These are phyloP conservation scores for Alectoris magna DNA, from an alignment of 2,797 vertebrate species.

Conservation along the genomic window DNA sequence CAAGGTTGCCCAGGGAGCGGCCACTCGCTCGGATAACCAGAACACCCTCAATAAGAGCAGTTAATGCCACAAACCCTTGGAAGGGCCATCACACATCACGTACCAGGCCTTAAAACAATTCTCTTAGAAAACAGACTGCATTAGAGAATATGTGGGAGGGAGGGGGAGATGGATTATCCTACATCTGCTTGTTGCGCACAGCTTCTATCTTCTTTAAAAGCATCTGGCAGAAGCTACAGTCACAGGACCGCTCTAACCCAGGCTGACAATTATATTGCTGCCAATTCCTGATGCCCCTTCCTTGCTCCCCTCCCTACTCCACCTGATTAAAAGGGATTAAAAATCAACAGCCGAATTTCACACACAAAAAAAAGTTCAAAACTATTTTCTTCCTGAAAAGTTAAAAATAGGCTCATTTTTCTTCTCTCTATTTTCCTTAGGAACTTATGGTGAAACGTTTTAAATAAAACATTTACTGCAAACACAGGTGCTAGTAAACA, in stretches of 20 bases:
- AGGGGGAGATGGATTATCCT: background rate
- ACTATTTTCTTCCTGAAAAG: slow-evolving; percentile 18
- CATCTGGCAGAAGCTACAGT: background rate
- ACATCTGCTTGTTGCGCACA: background rate
- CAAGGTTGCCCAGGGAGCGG: background rate
- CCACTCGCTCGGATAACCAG: background rate
- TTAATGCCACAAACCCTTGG: background rate
- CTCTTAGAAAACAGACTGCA: background rate
- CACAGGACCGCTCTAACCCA: background rate
- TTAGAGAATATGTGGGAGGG: background rate
- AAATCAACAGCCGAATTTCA: slow-evolving; percentile 48
- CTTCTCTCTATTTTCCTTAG: background rate
- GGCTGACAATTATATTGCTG: background rate
- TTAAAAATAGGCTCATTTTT: slow-evolving; percentile 29
- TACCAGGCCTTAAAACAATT: background rate
- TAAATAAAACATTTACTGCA: slow-evolving; percentile 56
- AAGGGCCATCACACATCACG: background rate
- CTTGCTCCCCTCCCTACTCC: background rate
- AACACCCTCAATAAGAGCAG: background rate
- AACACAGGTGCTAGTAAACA: slow-evolving; percentile 58
- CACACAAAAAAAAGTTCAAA: background rate
- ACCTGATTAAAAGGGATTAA: slow-evolving; percentile 48
- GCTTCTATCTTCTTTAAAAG: background rate
- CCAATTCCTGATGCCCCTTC: background rate
- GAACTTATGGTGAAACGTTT: slow-evolving; percentile 26